Conservation (phyloP, 2,888 invertebrate species). For the Agonopterix heracliana region DNA sequence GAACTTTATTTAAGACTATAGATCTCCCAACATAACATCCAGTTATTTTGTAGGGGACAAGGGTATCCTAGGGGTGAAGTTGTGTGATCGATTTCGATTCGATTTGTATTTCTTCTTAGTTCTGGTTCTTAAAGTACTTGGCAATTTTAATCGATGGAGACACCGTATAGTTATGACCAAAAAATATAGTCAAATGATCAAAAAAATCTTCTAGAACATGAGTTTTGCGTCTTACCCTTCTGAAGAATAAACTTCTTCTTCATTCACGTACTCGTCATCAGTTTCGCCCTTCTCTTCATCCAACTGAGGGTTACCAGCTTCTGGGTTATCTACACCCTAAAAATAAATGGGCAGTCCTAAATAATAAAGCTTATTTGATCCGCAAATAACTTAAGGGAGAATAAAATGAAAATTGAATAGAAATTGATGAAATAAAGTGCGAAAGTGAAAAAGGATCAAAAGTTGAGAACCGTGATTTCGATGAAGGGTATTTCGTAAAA, state of each 20-base stretch:
- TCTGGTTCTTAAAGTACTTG: neutral
- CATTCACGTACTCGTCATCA: slow-evolving; percentile 80
- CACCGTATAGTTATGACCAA: too few species aligned
- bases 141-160: neutral
- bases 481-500: too few species aligned
- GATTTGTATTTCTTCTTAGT: neutral
- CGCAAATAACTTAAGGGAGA: too few species aligned
- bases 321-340: slow-evolving; percentile 54
- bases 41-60: too few species aligned
- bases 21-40: too few species aligned
- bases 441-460: too few species aligned
- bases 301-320: slow-evolving; percentile 59
- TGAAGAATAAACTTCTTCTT: slow-evolving; percentile 79
- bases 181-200: neutral
- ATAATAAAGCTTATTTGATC: neutral
- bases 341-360: neutral
- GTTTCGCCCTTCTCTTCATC: slow-evolving; percentile 77
- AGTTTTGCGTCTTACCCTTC: slow-evolving; percentile 69
- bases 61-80: too few species aligned
- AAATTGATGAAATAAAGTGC: neutral
- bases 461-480: too few species aligned
- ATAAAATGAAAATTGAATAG: neutral
- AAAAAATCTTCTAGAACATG: neutral
- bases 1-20: too few species aligned
- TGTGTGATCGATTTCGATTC: too few species aligned